Percentiles rank a stretch among this genome's conserved stretches.
These are phyloP conservation scores for Nephrotoma appendiculata DNA, from an alignment of 2,888 invertebrate species.

Conservation along the genomic window DNA sequence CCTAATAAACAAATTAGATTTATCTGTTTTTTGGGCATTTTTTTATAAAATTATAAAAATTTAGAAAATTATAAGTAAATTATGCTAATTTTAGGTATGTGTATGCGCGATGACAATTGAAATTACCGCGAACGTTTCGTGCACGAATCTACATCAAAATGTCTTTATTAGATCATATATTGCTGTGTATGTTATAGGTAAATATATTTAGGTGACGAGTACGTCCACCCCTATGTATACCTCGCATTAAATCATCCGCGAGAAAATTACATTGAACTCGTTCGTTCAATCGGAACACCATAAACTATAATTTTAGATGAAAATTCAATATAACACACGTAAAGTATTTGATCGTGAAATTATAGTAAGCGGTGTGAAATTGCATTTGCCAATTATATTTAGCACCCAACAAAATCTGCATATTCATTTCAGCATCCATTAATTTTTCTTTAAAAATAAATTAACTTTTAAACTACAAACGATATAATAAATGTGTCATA, in stretches of 20 bases:
- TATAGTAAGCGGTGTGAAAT: background rate
- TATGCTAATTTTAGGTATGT: background rate
- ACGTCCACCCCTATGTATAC: background rate
- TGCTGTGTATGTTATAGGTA: background rate
- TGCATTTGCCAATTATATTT: background rate
- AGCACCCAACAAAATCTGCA: background rate
- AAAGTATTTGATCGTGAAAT: background rate
- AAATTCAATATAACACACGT: background rate
- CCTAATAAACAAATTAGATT: conserved; percentile 4
- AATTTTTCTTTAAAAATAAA: background rate
- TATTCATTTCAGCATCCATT: background rate
- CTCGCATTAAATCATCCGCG: background rate
- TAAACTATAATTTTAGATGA: background rate
- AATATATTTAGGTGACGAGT: background rate
- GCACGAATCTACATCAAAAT: background rate
- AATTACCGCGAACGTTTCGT: background rate
- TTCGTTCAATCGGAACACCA: background rate
- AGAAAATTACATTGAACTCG: background rate
- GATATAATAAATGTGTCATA: background rate
- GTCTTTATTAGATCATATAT: background rate
- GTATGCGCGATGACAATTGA: background rate
- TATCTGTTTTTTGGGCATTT: background rate
- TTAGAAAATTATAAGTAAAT: background rate
- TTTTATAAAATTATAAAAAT: background rate
- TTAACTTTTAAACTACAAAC: background rate